These are phyloP conservation scores for Triplophysa yarkandensis DNA, from an alignment of 2,797 vertebrate species.

Conservation along the genomic window DNA sequence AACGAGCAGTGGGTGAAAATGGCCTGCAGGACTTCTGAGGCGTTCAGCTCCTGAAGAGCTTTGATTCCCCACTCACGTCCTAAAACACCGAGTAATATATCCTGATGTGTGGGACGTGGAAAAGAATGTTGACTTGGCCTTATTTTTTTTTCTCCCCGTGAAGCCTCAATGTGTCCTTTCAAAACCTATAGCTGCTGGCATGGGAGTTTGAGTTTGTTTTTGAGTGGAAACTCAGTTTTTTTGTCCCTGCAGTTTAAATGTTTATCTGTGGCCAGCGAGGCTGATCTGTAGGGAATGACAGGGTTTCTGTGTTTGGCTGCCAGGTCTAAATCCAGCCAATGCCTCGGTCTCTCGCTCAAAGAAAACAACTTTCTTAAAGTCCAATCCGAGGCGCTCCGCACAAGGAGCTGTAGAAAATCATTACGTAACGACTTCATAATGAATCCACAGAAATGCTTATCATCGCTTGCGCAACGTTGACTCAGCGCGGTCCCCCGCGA, in stretches of 20 bases:
- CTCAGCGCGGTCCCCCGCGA: conserved; percentile 32
- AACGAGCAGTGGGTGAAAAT: conserved; percentile 73
- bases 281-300: conserved; percentile 56
- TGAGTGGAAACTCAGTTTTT: conserved; percentile 49
- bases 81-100: conserved; percentile 50
- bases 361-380: conserved; percentile 62
- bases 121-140: conserved; percentile 43
- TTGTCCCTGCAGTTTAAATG: conserved; percentile 44
- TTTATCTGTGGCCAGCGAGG: conserved; percentile 59
- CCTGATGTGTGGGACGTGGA: conserved; percentile 40
- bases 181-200: conserved; percentile 45
- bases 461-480: conserved; percentile 39
- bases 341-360: conserved; percentile 49
- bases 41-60: neutral
- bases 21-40: conserved; percentile 19
- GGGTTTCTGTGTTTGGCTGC: conserved; percentile 58
- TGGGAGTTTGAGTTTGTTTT: conserved; percentile 54
- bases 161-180: conserved; percentile 46
- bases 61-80: conserved; percentile 36
- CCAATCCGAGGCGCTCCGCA: conserved; percentile 25
- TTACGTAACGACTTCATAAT: conserved; percentile 51
- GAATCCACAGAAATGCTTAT: conserved; percentile 50
- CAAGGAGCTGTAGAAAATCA: conserved; percentile 26
- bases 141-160: conserved; percentile 33
- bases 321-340: conserved; percentile 58